A percentile compares a stretch with the other conserved stretches of the same genome.
Evolutionary conservation across 2,888 invertebrate species (phyloP).

Genomic region (Alsophila aescularia): DNA sequence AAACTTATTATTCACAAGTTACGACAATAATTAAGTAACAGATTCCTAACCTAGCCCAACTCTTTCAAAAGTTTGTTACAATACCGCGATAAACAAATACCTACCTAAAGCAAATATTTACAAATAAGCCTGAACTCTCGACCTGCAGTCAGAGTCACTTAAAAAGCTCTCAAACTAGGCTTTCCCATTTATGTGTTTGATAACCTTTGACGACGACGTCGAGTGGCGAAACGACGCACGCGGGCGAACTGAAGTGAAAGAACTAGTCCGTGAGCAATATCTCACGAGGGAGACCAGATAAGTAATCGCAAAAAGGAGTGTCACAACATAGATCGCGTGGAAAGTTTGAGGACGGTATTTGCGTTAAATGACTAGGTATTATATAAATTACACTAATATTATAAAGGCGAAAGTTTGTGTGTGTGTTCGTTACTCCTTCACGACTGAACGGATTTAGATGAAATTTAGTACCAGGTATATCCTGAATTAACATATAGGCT

Average conservation of each 20-base stretch:
- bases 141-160: constrained; percentile 15
- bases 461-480: too few relatives aligned
- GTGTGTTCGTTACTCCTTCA: too few relatives aligned
- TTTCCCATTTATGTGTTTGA: constrained; percentile 56
- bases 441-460: too few relatives aligned
- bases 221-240: constrained; percentile 62
- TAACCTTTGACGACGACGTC: constrained; percentile 65
- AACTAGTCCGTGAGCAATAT: constrained; percentile 71
- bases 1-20: too few relatives aligned
- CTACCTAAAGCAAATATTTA: constrained; percentile 16
- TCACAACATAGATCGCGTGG: constrained; percentile 64
- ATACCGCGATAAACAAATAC: constrained; percentile 11
- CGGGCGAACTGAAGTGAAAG: constrained; percentile 57
- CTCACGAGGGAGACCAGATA: constrained; percentile 71
- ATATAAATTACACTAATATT: too few relatives aligned
- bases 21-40: background rate
- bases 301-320: constrained; percentile 72
- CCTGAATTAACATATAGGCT: too few relatives aligned
- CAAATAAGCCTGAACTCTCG: constrained; percentile 26
- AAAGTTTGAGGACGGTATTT: constrained; percentile 48
- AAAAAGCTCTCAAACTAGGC: constrained; percentile 24
- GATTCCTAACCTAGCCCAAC: background rate
- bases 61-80: constrained; percentile 5
- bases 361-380: background rate
- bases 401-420: too few relatives aligned